Evolutionary conservation across 1,140 invertebrate genomes (phyloP).

Genomic region (Drosophila melanica): DNA sequence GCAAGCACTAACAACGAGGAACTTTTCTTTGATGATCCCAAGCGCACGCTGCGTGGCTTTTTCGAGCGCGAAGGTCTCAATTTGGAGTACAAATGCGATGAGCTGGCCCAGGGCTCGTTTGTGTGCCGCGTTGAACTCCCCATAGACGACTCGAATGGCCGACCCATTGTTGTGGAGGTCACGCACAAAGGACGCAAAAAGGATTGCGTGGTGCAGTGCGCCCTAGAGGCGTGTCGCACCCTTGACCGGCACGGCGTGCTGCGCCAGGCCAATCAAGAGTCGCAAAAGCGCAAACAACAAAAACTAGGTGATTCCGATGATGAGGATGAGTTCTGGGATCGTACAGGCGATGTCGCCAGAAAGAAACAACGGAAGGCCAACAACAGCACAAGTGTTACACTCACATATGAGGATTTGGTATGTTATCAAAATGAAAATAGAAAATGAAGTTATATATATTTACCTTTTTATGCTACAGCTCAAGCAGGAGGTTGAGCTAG

Average conservation of each 20-base stretch:
- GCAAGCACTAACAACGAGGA: conserved; percentile 93
- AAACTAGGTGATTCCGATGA: conserved; percentile 94
- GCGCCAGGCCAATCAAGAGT: conserved; percentile 89
- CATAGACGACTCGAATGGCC: conserved; percentile 90
- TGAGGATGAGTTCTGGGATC: conserved; percentile 95
- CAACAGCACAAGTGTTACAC: conserved; percentile 85
- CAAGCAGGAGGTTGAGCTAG: conserved; percentile 88
- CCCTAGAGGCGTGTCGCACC: conserved; percentile 96
- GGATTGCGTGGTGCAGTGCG: conserved; percentile 96
- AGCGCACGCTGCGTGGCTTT: conserved; percentile 96
- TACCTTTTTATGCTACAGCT: conserved; percentile 85
- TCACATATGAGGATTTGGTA: conserved; percentile 93
- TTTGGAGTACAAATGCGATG: conserved; percentile 93
- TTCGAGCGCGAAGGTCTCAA: conserved; percentile 97
- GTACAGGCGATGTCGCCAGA: conserved; percentile 95
- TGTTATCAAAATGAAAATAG: not conserved
- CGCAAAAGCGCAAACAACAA: conserved; percentile 86
- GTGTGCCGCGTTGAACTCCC: conserved; percentile 88
- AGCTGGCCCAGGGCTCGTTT: conserved; percentile 92
- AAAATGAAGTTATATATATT: not conserved
- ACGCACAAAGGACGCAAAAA: conserved; percentile 96
- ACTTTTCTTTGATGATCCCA: conserved; percentile 96
- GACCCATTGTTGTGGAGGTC: conserved; percentile 91
- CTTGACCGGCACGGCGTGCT: conserved; percentile 93
- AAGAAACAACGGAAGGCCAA: conserved; percentile 90